Base-by-base conservation (phyloP, 2,113 vertebrate genomes). In the Osmerus mordax region DNA sequence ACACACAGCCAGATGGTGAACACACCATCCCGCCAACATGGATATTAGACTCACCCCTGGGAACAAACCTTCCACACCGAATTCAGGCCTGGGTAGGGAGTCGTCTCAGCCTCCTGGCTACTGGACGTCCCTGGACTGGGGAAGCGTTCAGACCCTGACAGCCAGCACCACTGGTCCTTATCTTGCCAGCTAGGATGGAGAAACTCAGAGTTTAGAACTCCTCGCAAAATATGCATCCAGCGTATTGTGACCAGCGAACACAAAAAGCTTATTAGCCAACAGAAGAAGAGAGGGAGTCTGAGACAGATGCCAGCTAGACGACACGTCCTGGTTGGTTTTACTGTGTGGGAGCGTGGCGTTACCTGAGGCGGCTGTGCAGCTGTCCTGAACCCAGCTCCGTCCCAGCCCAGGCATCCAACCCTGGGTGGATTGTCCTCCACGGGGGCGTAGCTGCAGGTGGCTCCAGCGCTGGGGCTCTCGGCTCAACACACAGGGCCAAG, bases 351-450 rank as follows among this genome's bases (percentile, higher is more conserved):
- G 87, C 71, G 83, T 72, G 82, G 74, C 86, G 87, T 90, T 91
- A 93, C 91, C 91, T 91, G 90, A 87, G 91, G 91, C 90, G 86
- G 83, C 83, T 76, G 87, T 88, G 81, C 90, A 92, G 87, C 87
- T 92, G 91, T 91, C 89, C 89, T 80, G 84, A 84, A 85, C 82
- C 76, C 73, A 88, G 83, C 76, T 53, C 75, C 83, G 83, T 87
- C 87, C 86, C 83, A 69, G 41, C 54, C 80, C 73, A 83, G 13
- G 72, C 78, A 69, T 53, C 65, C 70, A 51, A 41, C 58, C 23
- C 66, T 69, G 61, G 15, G 67, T 54, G 75, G 76, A 66, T 61
- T 56, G 6, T 56, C 2, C 55, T 52, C 21, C 15, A 65, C 7
- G 5, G 5, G 15, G 55, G 41, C 41, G 9, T 47, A 47, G 41